phyloP scores from a whole-genome alignment of 2,113 vertebrate species.

The Corythornis madagascariensis region DNA sequence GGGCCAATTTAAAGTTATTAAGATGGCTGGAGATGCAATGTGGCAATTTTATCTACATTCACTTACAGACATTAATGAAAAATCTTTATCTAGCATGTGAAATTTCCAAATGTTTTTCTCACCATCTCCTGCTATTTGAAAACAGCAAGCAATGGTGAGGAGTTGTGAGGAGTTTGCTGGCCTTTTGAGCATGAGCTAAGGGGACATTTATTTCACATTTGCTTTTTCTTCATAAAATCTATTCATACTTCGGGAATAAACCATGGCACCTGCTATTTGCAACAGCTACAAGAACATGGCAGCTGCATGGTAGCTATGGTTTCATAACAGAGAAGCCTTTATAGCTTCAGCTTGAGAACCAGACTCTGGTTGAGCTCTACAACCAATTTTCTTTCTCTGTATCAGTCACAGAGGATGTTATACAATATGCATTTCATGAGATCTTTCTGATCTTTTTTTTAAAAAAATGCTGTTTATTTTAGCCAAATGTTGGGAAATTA shows the following conservation, averaged over 20 bases:
- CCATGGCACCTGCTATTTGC: not conserved
- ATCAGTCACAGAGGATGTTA: not conserved
- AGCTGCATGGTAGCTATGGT: rapidly evolving
- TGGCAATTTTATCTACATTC: not conserved
- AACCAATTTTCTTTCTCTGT: not conserved
- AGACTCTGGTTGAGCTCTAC: not conserved
- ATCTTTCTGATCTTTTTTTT: not conserved
- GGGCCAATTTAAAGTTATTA: not conserved
- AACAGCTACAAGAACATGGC: no score
- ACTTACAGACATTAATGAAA: not conserved
- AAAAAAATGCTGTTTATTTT: not conserved
- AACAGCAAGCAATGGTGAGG: not conserved
- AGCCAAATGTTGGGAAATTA: not conserved
- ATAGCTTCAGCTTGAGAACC: not conserved
- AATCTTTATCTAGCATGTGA: not conserved
- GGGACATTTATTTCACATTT: not conserved
- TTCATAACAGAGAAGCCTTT: not conserved
- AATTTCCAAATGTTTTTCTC: not conserved
- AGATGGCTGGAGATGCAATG: not conserved
- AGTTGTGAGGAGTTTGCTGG: not conserved
- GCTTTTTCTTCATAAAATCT: not conserved
- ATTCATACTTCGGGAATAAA: not conserved
- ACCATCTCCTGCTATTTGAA: not conserved
- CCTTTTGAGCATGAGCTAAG: not conserved
- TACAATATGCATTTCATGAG: not conserved